A percentile compares a stretch with the other conserved stretches of the same genome.
These are phyloP conservation scores for Morinoia aosen DNA, from an alignment of 2,888 invertebrate species.

Conservation along the genomic window DNA sequence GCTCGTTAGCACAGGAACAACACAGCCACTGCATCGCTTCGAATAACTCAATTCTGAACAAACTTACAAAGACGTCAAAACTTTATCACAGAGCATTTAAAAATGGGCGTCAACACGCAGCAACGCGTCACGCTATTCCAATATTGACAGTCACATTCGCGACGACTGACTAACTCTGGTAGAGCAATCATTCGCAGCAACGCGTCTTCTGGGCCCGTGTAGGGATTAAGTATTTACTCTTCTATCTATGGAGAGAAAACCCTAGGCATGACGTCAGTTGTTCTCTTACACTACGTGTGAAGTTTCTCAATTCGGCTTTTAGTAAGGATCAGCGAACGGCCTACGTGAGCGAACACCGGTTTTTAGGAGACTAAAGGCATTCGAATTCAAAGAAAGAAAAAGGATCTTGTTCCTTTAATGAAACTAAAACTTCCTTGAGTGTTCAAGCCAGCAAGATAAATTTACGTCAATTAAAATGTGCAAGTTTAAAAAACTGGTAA, in stretches of 20 bases:
- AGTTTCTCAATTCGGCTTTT: background rate
- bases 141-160: constrained; percentile 36
- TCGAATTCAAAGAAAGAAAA: background rate
- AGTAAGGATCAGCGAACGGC: background rate
- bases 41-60: constrained; percentile 44
- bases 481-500: background rate
- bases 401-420: background rate
- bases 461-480: background rate
- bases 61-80: constrained; percentile 47
- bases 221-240: background rate
- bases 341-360: background rate
- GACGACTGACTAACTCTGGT: background rate
- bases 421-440: background rate
- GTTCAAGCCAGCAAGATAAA: background rate
- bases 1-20: constrained; percentile 37
- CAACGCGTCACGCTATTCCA: constrained; percentile 1
- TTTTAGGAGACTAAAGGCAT: background rate
- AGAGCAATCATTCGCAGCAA: background rate
- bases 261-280: background rate
- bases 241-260: background rate
- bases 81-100: constrained; percentile 41
- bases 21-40: constrained; percentile 19
- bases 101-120: constrained; percentile 30
- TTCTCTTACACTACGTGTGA: background rate
- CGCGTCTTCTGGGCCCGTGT: background rate